Percentiles rank a stretch among this genome's conserved stretches.
phyloP scores from a whole-genome alignment of 2,888 invertebrate species.

The Tethea ocularis region DNA sequence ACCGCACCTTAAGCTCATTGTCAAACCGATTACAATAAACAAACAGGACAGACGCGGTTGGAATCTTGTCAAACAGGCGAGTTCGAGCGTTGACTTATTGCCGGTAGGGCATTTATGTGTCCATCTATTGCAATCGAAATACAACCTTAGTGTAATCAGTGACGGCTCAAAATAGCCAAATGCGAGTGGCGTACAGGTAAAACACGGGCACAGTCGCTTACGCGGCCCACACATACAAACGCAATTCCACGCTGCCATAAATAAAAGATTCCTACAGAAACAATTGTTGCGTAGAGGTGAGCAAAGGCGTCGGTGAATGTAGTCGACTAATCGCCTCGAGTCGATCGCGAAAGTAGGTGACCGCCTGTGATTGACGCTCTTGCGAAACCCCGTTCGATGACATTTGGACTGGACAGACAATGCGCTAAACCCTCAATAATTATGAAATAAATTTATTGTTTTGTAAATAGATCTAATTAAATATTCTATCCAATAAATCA shows the following conservation, averaged over 20 bases:
- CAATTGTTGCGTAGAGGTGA: conserved; percentile 84
- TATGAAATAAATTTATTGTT: conserved; percentile 65
- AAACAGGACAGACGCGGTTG: conserved; percentile 84
- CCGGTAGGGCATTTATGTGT: conserved; percentile 80
- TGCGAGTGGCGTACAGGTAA: conserved; percentile 65
- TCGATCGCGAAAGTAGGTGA: conserved; percentile 84
- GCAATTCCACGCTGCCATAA: conserved; percentile 73
- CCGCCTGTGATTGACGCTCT: conserved; percentile 81
- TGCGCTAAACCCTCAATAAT: conserved; percentile 70
- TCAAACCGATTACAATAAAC: conserved; percentile 84
- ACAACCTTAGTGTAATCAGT: conserved; percentile 33
- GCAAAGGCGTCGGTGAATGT: conserved; percentile 80
- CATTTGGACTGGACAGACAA: conserved; percentile 79
- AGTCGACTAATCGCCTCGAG: conserved; percentile 77
- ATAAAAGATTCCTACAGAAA: conserved; percentile 84
- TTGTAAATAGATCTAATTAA: conserved; percentile 19
- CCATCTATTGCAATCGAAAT: conserved; percentile 35
- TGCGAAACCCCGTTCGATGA: conserved; percentile 82
- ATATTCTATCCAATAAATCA: not conserved
- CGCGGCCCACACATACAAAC: conserved; percentile 68
- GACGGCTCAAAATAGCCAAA: conserved; percentile 40
- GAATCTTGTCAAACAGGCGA: conserved; percentile 84
- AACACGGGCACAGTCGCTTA: conserved; percentile 76
- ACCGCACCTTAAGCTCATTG: conserved; percentile 84
- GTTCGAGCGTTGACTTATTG: conserved; percentile 84